Evolutionary conservation across 2,888 invertebrate genomes (phyloP).

Genomic region (Rhyacophila evoluta): DNA sequence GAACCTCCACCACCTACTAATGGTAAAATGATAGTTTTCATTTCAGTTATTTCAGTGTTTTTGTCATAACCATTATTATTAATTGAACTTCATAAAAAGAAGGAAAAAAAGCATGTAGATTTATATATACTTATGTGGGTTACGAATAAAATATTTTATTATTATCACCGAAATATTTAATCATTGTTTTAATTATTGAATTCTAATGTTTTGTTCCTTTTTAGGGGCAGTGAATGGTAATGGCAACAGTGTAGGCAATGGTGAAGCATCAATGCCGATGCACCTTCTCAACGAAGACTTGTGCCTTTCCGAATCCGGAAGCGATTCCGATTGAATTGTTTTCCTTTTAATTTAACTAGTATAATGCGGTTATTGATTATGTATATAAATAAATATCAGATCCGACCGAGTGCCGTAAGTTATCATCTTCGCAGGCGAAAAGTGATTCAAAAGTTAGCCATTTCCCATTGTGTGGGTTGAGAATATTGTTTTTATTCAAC

Average conservation of each 20-base stretch:
- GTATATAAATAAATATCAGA: conserved; percentile 49
- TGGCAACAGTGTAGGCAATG: conserved; percentile 58
- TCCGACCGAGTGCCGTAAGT: conserved; percentile 38
- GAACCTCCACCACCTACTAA: conserved; percentile 43
- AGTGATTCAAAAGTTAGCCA: conserved; percentile 51
- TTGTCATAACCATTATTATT: no score
- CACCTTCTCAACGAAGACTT: conserved; percentile 86
- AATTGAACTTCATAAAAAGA: no score
- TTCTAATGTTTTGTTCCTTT: conserved; percentile 28
- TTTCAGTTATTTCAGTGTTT: no score
- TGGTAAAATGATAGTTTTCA: no score
- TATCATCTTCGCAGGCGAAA: conserved; percentile 42
- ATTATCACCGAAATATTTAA: no score
- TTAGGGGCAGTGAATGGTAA: conserved; percentile 55
- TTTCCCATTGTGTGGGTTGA: conserved; percentile 38
- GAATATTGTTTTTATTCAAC: not conserved
- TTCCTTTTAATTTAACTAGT: conserved; percentile 50
- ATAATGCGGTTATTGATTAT: conserved; percentile 34
- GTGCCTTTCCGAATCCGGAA: conserved; percentile 88
- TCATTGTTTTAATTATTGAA: no score
- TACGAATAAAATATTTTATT: no score
- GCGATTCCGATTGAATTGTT: conserved; percentile 76
- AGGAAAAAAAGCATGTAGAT: no score
- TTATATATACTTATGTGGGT: no score
- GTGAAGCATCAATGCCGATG: conserved; percentile 66